Base-by-base conservation (phyloP, 2,113 vertebrate genomes). In the Tragulus kanchil region DNA sequence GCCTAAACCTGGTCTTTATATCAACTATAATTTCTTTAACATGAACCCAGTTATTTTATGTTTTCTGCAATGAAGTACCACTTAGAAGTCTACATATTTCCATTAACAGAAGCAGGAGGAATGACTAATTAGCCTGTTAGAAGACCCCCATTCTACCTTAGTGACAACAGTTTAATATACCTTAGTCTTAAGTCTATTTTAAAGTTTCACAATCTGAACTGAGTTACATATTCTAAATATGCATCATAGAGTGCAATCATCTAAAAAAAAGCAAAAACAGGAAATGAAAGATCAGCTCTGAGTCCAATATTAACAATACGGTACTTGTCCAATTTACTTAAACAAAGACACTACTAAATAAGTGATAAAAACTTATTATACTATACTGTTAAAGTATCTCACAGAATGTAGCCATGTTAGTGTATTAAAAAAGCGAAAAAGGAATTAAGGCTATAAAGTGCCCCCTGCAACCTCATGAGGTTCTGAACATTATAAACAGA, bases 311-410 rank as follows among this genome's bases (percentile, higher is more conserved):
- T 42, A 93, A 50, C 93, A 97, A 10, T 36, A 95, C 83, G n/a
- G 83, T 69, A 42, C 75, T 97, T 75, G 94, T 31, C 97, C 90
- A 26, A 81, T 96, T 96, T 97, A 93, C 73, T 97, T n/a, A 19
- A 50, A 87, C 50, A 77, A 89, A 89, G 45, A 67, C 48, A 67
- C 8, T 69, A 19, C 17, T 78, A 91, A 83, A 52, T n/a, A 15
- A 62, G 45, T 67, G n/a, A 45, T n/a, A 89, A 90, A 90, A 87
- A 54, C n/a, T n/a, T n/a, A 61, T 23, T 85, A 75, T 89, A 79
- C 4, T 65, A 50, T 15, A n/a, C 1, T 81, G 17, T 71, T 64
- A 92, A 94, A 95, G 54, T 71, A 92, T 45, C n/a, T 83, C 61
- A 65, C 6, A 50, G 50, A 82, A 92, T 58, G 31, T 5, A 91